Base-by-base conservation (phyloP, 2,888 invertebrate genomes). In the Saturnia pavonia region DNA sequence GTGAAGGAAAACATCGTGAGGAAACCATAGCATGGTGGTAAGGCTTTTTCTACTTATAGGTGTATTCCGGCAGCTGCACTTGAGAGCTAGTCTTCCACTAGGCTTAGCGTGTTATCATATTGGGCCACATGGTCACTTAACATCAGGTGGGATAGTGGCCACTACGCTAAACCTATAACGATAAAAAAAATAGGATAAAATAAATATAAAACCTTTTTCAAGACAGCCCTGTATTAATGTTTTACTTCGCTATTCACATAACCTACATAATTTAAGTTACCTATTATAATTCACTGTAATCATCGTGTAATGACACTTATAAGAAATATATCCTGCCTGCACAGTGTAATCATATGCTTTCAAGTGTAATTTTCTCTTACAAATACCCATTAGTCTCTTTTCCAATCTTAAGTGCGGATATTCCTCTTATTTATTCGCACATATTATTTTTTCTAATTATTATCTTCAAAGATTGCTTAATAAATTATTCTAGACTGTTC, bases 251-350 rank as follows among this genome's bases (percentile, higher is more conserved):
- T 25, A 57, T 60, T 60, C 27, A 60, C 25, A 60, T 60, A 60
- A 27, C 14, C 27, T n/a, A n/a, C n/a, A n/a, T 60, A 60, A 25
- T 60, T 25, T 60, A 27, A 60, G 57, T 60, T 60, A n/a, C n/a
- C n/a, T n/a, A 60, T 60, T 27, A 60, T 60, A 8, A n/a, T n/a
- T n/a, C n/a, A 22, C 11, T 25, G 1, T 25, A 57, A 57, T 57
- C 22, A 57, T 57, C 14, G 8, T 60, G 27, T 60, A 60, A 60
- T 60, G 57, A 60, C 57, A 60, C 14, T 27, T 60, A 60, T 60
- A 60, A 25, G 4, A 2, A 11, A 6, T 60, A 60, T 27, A 60
- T 60, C 57, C 57, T 60, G 12, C 25, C 57, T 60, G 27, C 14
- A 60, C 12, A 14, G 12, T 12, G 14, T 60, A 60, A 60, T 60